phyloP scores from a whole-genome alignment of 2,797 vertebrate genomes.

The Eulemur coronatus region DNA sequence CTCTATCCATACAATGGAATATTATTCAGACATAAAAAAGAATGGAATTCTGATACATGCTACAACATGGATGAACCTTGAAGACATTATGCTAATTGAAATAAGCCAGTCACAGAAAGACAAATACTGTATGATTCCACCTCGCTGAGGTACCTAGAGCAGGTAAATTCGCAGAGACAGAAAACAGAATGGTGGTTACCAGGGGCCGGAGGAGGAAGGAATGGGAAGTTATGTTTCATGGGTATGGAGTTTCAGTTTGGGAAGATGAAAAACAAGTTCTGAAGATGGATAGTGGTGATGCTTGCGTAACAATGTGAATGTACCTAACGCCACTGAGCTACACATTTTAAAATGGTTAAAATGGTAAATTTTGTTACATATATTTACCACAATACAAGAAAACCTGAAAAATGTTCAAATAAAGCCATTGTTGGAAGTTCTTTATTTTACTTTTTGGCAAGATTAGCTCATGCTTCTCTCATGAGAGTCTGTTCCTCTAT shows the following conservation, averaged over 20 bases:
- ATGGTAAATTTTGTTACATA: not conserved
- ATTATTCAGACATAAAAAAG: not conserved
- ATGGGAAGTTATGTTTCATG: not conserved
- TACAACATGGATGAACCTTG: not conserved
- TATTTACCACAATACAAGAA: not conserved
- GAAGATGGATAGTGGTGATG: not conserved
- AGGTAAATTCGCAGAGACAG: not conserved
- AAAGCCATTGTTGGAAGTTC: not conserved
- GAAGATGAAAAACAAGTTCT: not conserved
- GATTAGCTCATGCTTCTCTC: not conserved
- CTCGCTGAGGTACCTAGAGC: not conserved
- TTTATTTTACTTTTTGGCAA: not conserved
- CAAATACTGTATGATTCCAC: not conserved
- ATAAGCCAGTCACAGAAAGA: not conserved
- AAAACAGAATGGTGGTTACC: not conserved
- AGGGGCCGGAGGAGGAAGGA: not conserved
- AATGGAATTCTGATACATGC: not conserved
- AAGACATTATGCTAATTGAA: not conserved
- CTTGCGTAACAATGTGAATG: not conserved
- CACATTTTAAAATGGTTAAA: not conserved
- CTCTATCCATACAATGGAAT: too few species aligned
- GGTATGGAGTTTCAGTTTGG: not conserved
- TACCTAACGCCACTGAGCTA: not conserved
- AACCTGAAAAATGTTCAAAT: not conserved
- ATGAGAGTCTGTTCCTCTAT: not conserved